Percentiles rank a stretch among this genome's conserved stretches.
These are phyloP conservation scores for Eulithis prunata DNA, from an alignment of 2,888 invertebrate species.

Conservation along the genomic window DNA sequence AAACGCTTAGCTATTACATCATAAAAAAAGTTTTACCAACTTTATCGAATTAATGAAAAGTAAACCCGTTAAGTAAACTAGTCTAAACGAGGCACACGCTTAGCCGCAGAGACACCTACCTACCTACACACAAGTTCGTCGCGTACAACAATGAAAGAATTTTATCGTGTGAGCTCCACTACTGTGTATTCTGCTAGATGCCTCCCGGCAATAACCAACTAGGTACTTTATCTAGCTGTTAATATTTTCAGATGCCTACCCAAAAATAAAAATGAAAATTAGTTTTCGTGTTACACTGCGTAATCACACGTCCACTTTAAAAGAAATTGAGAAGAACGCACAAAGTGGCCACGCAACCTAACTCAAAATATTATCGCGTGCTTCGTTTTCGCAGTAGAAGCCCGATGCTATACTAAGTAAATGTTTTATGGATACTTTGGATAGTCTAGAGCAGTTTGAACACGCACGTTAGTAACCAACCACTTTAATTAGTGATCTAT, in stretches of 20 bases:
- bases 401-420: constrained; percentile 11
- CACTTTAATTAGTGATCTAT: constrained; percentile 10
- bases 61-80: background rate
- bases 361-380: no score
- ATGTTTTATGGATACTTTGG: constrained; percentile 14
- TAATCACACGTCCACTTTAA: no score
- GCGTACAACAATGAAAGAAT: constrained; percentile 28
- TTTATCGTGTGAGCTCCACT: constrained; percentile 25
- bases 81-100: constrained; percentile 28
- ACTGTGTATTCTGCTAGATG: constrained; percentile 11
- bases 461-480: background rate
- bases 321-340: no score
- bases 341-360: no score
- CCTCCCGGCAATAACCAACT: constrained; percentile 22
- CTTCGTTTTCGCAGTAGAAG: no score
- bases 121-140: background rate
- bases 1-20: no score
- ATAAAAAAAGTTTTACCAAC: no score
- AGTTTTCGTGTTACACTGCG: no score
- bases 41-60: background rate
- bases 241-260: background rate
- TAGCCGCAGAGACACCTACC: constrained; percentile 26
- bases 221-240: constrained; percentile 7
- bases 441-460: background rate
- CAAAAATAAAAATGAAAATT: no score